Evolutionary conservation across 2,113 vertebrate species (phyloP), one percentile per base, ranked within the genome.

Genomic region (Silurus meridionalis): DNA sequence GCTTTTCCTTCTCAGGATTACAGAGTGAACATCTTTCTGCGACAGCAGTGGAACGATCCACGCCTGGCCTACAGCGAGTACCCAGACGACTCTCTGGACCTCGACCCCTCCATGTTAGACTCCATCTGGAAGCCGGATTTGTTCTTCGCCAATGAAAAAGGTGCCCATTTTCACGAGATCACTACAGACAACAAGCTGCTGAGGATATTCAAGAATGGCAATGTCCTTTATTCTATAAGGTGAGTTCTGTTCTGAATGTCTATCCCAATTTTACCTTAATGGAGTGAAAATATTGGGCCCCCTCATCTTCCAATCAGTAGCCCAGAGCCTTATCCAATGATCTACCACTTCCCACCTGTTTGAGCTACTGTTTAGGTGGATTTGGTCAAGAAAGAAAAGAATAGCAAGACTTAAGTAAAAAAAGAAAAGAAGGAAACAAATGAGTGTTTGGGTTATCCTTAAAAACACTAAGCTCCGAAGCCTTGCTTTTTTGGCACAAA

Each of bases 111-210:
- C 53, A 99, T 99, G 98, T 83, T 99, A 89, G 98, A 99, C 92
- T 99, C 97, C 83, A 99, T 99, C 83, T 99, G 98, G 98, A 99
- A 99, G 92, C 98, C 98, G 8, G 98, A 99, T 89, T 92, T 99
- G 86, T 99, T 99, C 90, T 99, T 99, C 89, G 98, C 98, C 89
- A 99, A 99, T 67, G 97, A 99, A 93, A 99, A 99, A 89, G 98
- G 98, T 63, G 98, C 98, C 52, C 97, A 99, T 89, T 99, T 99
- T 90, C 98, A 99, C 0, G 98, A 98, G 92, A 97, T 99, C 82
- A 99, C 98, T 13, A 99, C 98, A 53, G 98, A 99, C 89, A 99
- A 99, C 92, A 99, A 99, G 46, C 90, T 99, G 83, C 91, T 99
- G 71, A 92, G 98, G 91, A 99, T 99, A 92, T 99, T 99, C 91